phyloP scores from a whole-genome alignment of 2,113 vertebrate species.

The Noctilio leporinus region DNA sequence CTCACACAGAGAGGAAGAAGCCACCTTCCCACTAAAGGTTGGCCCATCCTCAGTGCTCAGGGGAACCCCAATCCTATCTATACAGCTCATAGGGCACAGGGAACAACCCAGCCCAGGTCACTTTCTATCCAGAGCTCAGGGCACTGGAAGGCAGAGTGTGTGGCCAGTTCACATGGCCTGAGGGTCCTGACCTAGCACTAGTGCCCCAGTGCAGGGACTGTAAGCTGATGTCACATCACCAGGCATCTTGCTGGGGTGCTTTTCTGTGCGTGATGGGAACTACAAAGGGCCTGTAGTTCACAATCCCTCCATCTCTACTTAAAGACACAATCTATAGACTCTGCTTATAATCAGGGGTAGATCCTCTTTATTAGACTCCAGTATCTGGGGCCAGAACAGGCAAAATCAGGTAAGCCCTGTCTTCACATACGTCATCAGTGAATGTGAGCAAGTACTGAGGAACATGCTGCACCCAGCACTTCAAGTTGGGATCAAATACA shows the following conservation, averaged over 20 bases:
- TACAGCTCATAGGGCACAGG: not conserved
- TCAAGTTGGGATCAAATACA: not conserved
- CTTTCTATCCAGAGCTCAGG: not conserved
- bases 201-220: accelerated
- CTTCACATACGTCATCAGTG: not conserved
- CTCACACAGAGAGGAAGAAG: not conserved
- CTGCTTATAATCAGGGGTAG: not conserved
- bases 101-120: not conserved
- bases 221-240: not conserved
- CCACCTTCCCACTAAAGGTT: not conserved
- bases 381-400: not conserved
- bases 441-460: not conserved
- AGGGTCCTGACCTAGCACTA: not conserved
- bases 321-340: not conserved
- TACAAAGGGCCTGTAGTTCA: not conserved
- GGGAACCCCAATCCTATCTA: not conserved
- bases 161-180: not conserved
- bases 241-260: not conserved
- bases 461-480: not conserved
- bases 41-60: not conserved
- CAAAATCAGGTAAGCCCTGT: not conserved
- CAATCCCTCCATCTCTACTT: not conserved
- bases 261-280: not conserved
- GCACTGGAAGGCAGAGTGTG: not conserved
- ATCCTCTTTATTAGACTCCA: not conserved